Base-by-base conservation (phyloP, 2,888 invertebrate genomes). In the Frankliniella intonsa region DNA sequence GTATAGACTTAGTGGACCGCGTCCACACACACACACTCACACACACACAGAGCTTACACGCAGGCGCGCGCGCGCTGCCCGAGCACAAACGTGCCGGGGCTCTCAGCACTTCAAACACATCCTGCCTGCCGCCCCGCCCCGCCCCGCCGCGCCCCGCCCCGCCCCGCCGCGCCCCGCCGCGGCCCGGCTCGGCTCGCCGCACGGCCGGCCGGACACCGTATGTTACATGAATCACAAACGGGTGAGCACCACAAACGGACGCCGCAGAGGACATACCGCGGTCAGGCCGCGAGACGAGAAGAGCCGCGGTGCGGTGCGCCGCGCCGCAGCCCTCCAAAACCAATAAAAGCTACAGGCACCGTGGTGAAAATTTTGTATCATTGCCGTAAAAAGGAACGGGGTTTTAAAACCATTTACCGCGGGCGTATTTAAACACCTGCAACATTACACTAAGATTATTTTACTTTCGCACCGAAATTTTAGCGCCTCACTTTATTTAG, bases 241-340 rank as follows among this genome's bases (percentile, higher is more conserved):
- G 69, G 69, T 76, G 69, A 76, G 69, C 69, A 76, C 69, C 69
- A 76, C 69, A 76, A 76, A 76, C 69, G 69, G 69, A 76, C 69
- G 69, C 69, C 69, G 69, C 69, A n/a, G 38, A 38, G 38, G 38
- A 38, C 38, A 38, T 38, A 38, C 25, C 69, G 69, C 25, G 22
- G 62, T 7, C 62, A 62, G 19, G 0, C 0, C 62, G 62, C 62
- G n/a, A 17, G 62, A n/a, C 62, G n/a, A 17, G 62, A 55, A 55
- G 14, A 12, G 51, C 12, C 55, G 51, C 55, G 55, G 3, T 2
- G 55, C 55, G 55, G 19, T 69, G 10, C 12, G 69, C 69, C 25
- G 69, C 69, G 25, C n/a, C 25, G 25, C 69, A 9, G 22, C 69
- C 69, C 69, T 76, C 69, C 8, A 76, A 76, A 25, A 76, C 22